Percentiles rank a stretch among this genome's conserved stretches.
phyloP scores from a whole-genome alignment of 2,888 invertebrate genomes.

The Drosophila crucigera region DNA sequence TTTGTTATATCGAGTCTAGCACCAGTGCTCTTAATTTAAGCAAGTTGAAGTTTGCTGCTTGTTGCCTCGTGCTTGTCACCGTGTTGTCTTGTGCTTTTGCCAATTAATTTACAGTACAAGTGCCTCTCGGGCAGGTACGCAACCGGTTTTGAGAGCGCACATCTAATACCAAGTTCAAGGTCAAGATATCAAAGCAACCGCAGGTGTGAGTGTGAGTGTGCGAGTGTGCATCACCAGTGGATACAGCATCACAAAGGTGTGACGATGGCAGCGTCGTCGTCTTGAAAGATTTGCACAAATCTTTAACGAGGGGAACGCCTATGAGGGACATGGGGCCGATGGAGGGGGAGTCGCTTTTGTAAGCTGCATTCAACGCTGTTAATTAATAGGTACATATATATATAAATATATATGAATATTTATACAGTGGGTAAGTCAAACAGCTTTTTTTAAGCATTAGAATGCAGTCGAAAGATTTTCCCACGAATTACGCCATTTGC shows the following conservation, averaged over 20 bases:
- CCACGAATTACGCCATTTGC: constrained; percentile 73
- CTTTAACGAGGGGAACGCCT: constrained; percentile 22
- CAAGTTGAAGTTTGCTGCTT: constrained; percentile 19
- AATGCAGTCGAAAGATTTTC: constrained; percentile 71
- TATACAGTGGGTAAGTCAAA: constrained; percentile 56
- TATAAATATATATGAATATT: neutral
- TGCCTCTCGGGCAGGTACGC: constrained; percentile 35
- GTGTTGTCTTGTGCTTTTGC: constrained; percentile 50
- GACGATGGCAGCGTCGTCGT: constrained; percentile 47
- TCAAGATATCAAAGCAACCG: constrained; percentile 57
- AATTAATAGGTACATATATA: constrained; percentile 43
- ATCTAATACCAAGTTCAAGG: constrained; percentile 82
- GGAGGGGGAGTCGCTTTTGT: constrained; percentile 19
- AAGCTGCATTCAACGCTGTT: constrained; percentile 53
- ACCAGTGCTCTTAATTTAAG: constrained; percentile 17
- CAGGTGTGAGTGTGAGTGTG: constrained; percentile 13
- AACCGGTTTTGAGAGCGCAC: constrained; percentile 67
- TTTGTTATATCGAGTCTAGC: constrained; percentile 24
- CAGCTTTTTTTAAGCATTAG: constrained; percentile 35
- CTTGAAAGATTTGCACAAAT: constrained; percentile 56
- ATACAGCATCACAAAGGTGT: constrained; percentile 65
- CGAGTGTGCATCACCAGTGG: constrained; percentile 29
- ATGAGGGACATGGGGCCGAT: neutral
- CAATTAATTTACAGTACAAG: constrained; percentile 71
- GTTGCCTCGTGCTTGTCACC: constrained; percentile 59